phyloP scores from a whole-genome alignment of 2,113 vertebrate genomes.

The Fulica atra region DNA sequence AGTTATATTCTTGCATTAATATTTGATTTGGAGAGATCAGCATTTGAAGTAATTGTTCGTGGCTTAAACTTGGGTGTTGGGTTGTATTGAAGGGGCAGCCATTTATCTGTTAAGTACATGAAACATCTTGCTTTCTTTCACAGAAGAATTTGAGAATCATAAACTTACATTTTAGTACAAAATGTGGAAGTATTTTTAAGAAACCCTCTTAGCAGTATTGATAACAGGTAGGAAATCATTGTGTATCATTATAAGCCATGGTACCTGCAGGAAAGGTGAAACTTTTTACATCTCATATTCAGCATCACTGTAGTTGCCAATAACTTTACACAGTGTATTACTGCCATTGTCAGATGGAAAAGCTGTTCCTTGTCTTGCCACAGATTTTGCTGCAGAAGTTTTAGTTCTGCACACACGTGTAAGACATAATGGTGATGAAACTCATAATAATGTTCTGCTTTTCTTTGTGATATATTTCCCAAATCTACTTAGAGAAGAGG shows the following conservation, averaged over 20 bases:
- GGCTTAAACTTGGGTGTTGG: neutral
- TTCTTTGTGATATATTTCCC: neutral
- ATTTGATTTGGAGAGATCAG: neutral
- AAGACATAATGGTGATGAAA: neutral
- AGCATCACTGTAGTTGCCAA: neutral
- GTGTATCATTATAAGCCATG: neutral
- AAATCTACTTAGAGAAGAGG: neutral
- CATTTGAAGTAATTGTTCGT: neutral
- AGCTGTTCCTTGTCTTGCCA: neutral
- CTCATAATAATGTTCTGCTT: neutral
- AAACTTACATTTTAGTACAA: neutral
- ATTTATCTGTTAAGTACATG: neutral
- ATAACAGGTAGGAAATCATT: neutral
- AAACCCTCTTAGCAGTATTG: neutral
- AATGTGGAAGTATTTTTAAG: neutral
- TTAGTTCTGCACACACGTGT: neutral
- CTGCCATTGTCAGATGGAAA: neutral
- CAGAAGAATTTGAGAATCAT: neutral
- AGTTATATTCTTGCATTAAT: neutral
- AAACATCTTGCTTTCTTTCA: neutral
- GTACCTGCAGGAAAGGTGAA: neutral
- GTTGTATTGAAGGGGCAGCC: neutral
- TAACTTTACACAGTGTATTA: neutral
- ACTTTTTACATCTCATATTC: neutral
- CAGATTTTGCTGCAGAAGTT: neutral